These are phyloP conservation scores for Drosophila miranda DNA, from an alignment of 1,140 invertebrate genomes.

Conservation along the genomic window DNA sequence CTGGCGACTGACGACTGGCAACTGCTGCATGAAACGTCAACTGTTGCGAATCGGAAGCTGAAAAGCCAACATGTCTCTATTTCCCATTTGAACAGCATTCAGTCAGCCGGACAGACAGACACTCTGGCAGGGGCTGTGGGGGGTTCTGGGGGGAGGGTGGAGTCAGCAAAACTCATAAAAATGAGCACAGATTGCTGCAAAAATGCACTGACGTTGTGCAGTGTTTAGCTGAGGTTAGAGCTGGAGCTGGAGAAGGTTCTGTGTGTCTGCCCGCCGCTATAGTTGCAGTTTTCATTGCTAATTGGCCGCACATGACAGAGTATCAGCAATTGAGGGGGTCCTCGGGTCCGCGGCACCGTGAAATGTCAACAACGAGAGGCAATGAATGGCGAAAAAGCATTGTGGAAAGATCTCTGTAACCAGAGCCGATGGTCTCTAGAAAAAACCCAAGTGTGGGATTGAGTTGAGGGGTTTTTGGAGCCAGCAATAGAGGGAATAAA, in stretches of 20 bases:
- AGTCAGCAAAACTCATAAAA: constrained; percentile 71
- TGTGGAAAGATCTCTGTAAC: too few relatives aligned
- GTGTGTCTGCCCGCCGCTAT: constrained; percentile 52
- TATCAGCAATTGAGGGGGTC: constrained; percentile 44
- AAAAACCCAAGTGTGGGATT: too few relatives aligned
- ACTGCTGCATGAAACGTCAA: constrained; percentile 50
- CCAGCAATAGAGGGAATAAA: too few relatives aligned
- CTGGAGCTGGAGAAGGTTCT: constrained; percentile 16
- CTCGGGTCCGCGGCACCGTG: constrained; percentile 8
- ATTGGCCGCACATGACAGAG: constrained; percentile 77
- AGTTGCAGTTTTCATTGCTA: constrained; percentile 51
- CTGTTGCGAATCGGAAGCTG: constrained; percentile 73
- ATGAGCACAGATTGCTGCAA: constrained; percentile 45
- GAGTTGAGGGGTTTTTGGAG: too few relatives aligned
- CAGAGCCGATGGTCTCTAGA: too few relatives aligned
- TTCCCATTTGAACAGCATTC: constrained; percentile 68
- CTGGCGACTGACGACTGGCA: not conserved
- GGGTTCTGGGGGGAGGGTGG: constrained; percentile 11
- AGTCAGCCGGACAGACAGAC: constrained; percentile 12
- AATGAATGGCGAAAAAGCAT: not conserved
- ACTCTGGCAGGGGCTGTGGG: constrained; percentile 22
- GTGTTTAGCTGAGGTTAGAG: constrained; percentile 21
- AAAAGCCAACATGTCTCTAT: constrained; percentile 79
- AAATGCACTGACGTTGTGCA: constrained; percentile 58
- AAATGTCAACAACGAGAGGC: constrained; percentile 22